Evolutionary conservation across 2,888 invertebrate genomes (phyloP).

Genomic region (Agrilus biguttatus): DNA sequence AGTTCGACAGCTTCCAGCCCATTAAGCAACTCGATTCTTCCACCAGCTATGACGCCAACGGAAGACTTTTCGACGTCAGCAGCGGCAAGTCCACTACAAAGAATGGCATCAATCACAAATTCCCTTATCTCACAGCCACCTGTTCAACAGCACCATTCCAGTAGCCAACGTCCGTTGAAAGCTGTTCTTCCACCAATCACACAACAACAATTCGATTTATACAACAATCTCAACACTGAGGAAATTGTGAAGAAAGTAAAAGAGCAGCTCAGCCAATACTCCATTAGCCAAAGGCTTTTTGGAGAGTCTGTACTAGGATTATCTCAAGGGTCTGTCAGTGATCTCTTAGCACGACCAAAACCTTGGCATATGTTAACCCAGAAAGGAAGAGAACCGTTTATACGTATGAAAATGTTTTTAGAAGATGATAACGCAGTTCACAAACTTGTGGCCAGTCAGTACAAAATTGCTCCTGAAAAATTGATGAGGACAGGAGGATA

Average conservation of each 20-base stretch:
- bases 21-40: constrained; percentile 70
- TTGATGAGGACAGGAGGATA: constrained; percentile 92
- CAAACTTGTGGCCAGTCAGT: constrained; percentile 90
- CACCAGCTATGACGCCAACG: constrained; percentile 67
- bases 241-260: constrained; percentile 95
- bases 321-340: constrained; percentile 95
- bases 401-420: constrained; percentile 95
- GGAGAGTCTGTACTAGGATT: constrained; percentile 96
- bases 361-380: constrained; percentile 99
- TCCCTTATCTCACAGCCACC: constrained; percentile 85
- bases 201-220: constrained; percentile 96
- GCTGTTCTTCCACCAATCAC: constrained; percentile 96
- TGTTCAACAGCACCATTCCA: constrained; percentile 70
- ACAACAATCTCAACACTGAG: constrained; percentile 95
- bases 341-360: constrained; percentile 91
- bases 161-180: constrained; percentile 79
- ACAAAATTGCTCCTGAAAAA: constrained; percentile 96
- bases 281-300: constrained; percentile 94
- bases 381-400: constrained; percentile 92
- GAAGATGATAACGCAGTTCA: constrained; percentile 93
- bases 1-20: constrained; percentile 75
- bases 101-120: constrained; percentile 97
- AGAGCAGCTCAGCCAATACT: constrained; percentile 87
- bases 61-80: constrained; percentile 69
- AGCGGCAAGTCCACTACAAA: constrained; percentile 84